Evolutionary conservation across 1,140 invertebrate species (phyloP), one percentile per base, ranked within the genome.

Genomic region (Leptinotarsa undecemlineata): DNA sequence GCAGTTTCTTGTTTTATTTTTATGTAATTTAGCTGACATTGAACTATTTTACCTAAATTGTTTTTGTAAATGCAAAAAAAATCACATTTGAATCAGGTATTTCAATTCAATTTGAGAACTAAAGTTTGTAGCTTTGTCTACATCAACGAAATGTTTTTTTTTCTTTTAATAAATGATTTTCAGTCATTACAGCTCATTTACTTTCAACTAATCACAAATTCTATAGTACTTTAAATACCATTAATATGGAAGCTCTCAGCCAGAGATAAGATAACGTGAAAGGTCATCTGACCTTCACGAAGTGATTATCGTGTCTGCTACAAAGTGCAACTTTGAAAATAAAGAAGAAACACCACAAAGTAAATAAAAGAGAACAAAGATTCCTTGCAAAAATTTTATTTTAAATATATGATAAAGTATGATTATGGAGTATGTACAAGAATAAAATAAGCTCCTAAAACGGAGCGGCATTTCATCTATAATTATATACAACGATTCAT

Each of bases 381-480:
- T 70, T 42, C 33, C 33, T 42, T 51, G 47, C 68, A 76, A 72
- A 74, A 71, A 71, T 72, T 74, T 76, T 81, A 77, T 80, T 78
- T 81, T 73, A 77, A 77, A 81, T 78, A 78, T 78, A 81, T 76
- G 77, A 76, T 77, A 80, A 78, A 73, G 67, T 71, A 66, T 75
- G 75, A 77, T 79, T 71, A 79, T 78, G 20, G 74, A 62, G 71
- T 79, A 79, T 81, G 73, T 81, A 81, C 77, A 81, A 79, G 71
- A 78, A 81, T 81, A 81, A 80, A 81, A 78, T 80, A 74, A 72
- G 72, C 75, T 79, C 80, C 76, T 81, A 81, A 78, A 81, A 81
- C 80, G 76, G 77, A 80, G 74, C 74, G 60, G 73, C 6, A 66
- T 19, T 68, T 63, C 60, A 67, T 68, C 23, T 71, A 74, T 63